Evolutionary conservation across 2,888 invertebrate genomes (phyloP).

Genomic region (Coleophora flavipennella): DNA sequence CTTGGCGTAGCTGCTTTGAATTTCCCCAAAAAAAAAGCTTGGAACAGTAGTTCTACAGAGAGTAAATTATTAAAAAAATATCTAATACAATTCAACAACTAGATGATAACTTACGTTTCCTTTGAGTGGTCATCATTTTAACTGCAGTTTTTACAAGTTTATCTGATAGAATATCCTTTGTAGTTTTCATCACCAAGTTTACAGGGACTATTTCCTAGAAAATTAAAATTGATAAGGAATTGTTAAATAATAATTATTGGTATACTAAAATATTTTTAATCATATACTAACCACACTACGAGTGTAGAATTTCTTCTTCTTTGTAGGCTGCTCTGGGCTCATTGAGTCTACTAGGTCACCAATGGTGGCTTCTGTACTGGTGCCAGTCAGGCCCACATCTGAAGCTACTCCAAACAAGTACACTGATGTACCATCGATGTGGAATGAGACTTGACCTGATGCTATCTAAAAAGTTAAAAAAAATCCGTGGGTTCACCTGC

Average conservation of each 20-base stretch:
- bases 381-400: conserved; percentile 70
- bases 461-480: conserved; percentile 73
- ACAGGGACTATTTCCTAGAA: conserved; percentile 74
- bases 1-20: too few relatives aligned
- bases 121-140: conserved; percentile 73
- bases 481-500: too few relatives aligned
- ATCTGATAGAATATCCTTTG: conserved; percentile 70
- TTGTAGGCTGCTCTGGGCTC: conserved; percentile 50
- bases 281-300: conserved; percentile 44
- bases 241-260: conserved; percentile 1
- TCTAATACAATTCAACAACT: background rate
- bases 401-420: conserved; percentile 77
- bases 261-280: background rate
- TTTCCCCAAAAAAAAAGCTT: too few relatives aligned
- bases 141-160: conserved; percentile 67
- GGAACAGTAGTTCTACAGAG: too few relatives aligned
- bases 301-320: conserved; percentile 54
- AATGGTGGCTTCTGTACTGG: conserved; percentile 63
- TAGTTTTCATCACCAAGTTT: conserved; percentile 74
- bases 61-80: too few relatives aligned
- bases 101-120: conserved; percentile 76
- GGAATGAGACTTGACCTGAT: conserved; percentile 81
- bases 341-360: conserved; percentile 63
- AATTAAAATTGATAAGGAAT: conserved; percentile 2
- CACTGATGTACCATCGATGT: conserved; percentile 75